Percentiles rank a stretch among this genome's conserved stretches.
Conservation (phyloP, 2,888 invertebrate species). For the Cistogaster globosa region DNA sequence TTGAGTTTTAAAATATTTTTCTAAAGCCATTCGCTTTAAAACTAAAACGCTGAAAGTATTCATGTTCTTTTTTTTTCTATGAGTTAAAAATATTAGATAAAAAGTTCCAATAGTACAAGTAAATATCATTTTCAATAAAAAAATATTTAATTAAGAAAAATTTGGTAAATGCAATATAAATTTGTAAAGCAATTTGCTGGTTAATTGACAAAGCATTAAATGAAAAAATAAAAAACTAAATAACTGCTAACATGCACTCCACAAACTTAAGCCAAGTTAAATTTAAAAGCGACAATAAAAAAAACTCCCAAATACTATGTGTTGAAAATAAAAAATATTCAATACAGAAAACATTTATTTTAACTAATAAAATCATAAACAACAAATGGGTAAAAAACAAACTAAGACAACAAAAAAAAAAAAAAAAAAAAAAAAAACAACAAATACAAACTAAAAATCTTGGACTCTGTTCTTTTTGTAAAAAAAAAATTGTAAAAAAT, state of each 20-base stretch:
- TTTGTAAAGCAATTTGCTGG: slow-evolving; percentile 81
- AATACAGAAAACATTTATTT: slow-evolving; percentile 73
- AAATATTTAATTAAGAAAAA: slow-evolving; percentile 75
- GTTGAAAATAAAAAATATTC: slow-evolving; percentile 52
- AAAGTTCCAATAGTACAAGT: slow-evolving; percentile 20
- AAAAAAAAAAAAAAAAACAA: slow-evolving; percentile 57
- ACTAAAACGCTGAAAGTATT: neutral
- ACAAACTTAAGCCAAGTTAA: slow-evolving; percentile 51
- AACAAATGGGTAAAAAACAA: slow-evolving; percentile 72
- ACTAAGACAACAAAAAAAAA: slow-evolving; percentile 7
- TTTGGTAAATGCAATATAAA: slow-evolving; percentile 80
- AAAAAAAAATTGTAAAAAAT: slow-evolving; percentile 33
- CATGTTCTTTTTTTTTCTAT: neutral
- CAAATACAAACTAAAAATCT: slow-evolving; percentile 71
- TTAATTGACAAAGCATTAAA: slow-evolving; percentile 80
- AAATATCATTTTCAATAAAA: slow-evolving; percentile 58
- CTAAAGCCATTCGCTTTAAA: slow-evolving; percentile 25
- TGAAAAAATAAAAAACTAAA: slow-evolving; percentile 68
- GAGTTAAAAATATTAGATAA: neutral
- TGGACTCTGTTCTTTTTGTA: slow-evolving; percentile 64
- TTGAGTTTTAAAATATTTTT: neutral
- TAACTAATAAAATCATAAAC: slow-evolving; percentile 80
- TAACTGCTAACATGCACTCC: slow-evolving; percentile 61
- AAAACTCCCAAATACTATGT: slow-evolving; percentile 48
- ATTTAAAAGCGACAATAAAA: slow-evolving; percentile 22